These are phyloP conservation scores for Rousettus leschenaultii DNA, from an alignment of 2,113 vertebrate species.

Conservation along the genomic window DNA sequence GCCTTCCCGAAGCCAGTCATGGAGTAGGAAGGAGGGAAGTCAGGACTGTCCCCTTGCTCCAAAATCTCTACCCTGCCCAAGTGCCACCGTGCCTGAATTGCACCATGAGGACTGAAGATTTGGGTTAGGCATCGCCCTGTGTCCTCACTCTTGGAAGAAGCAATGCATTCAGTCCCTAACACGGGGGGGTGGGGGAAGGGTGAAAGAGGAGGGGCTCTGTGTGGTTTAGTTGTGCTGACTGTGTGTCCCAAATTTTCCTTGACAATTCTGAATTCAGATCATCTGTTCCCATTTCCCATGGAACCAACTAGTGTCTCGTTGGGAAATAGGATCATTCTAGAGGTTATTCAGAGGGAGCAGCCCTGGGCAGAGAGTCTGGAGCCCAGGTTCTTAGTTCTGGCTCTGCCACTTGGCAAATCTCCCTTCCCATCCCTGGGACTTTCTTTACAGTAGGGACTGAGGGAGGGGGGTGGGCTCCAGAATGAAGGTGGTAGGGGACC, in stretches of 20 bases:
- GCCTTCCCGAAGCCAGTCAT: neutral
- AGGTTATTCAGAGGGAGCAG: no score
- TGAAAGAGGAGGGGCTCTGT: neutral
- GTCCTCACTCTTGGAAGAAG: neutral
- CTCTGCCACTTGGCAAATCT: neutral
- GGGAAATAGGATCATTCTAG: neutral
- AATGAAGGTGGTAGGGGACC: neutral
- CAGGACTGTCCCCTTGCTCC: neutral
- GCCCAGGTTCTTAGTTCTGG: neutral
- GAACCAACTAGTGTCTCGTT: neutral
- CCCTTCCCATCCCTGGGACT: neutral
- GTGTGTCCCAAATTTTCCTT: neutral
- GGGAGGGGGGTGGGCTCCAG: neutral
- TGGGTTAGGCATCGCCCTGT: accelerated
- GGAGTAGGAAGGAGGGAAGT: neutral
- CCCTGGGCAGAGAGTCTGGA: neutral
- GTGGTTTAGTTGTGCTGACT: neutral
- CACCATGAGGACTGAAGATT: accelerated
- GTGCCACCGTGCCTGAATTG: neutral
- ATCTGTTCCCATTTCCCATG: neutral
- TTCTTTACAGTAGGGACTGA: neutral
- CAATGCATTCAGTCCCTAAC: accelerated
- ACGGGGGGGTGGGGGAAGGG: no score
- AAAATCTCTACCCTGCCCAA: neutral
- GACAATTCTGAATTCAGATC: neutral